phyloP scores from a whole-genome alignment of 2,888 invertebrate genomes.

The Nomada ferruginata region DNA sequence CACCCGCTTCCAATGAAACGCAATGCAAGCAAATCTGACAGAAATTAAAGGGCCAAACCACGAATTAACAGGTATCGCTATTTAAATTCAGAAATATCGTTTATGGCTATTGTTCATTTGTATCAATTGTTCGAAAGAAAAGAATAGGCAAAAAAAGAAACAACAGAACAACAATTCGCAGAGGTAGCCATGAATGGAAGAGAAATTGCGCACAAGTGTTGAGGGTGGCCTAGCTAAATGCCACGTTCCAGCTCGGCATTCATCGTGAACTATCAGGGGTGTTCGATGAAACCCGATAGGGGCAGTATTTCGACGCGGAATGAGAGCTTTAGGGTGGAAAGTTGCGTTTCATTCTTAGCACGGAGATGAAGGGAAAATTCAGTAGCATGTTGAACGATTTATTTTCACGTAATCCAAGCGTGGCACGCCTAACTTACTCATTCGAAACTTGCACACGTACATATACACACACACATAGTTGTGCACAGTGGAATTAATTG shows the following conservation, averaged over 20 bases:
- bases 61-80: conserved; percentile 6
- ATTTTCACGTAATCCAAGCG: conserved; percentile 14
- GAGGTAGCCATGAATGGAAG: background rate
- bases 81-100: conserved; percentile 2
- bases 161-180: background rate
- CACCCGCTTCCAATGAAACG: conserved; percentile 6
- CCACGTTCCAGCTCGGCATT: background rate
- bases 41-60: conserved; percentile 1
- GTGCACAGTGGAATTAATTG: conserved; percentile 28
- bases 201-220: background rate
- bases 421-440: conserved; percentile 14
- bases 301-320: conserved; percentile 25
- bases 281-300: conserved; percentile 30
- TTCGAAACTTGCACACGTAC: background rate
- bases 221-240: background rate
- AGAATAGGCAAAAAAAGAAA: no score
- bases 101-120: no score
- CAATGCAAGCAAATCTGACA: conserved; percentile 3
- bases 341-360: conserved; percentile 13
- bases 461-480: background rate
- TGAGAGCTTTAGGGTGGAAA: background rate
- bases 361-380: background rate
- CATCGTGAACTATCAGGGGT: conserved; percentile 5
- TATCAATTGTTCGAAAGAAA: no score
- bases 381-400: conserved; percentile 31